Base-by-base conservation (phyloP, 2,797 vertebrate species). In the Benthosema pterotum region DNA sequence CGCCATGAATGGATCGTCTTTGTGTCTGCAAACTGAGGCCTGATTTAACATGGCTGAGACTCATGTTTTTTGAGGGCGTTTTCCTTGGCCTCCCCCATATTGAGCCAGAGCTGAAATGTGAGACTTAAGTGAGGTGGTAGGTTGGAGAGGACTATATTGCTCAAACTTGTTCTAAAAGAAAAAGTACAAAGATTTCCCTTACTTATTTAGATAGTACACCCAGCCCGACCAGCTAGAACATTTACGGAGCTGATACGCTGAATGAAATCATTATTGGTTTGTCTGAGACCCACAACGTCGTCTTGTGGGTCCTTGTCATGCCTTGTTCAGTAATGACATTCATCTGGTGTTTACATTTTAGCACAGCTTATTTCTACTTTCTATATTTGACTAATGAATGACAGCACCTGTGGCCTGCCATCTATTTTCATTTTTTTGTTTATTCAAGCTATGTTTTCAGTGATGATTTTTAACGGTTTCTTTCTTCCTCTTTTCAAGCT, bases 1-100 rank as follows among this genome's bases (percentile, higher is more conserved):
- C 51, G 32, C 83, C 65, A 90, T 93, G 92, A 93, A 92, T 91
- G 90, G 88, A 75, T 88, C 77, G 87, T 88, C 92, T 93, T 92
- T 93, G 92, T 93, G 90, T 91, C 89, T 90, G 85, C 83, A 78
- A 72, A 91, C 91, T 92, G 89, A 90, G 86, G 89, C 82, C 86
- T 87, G 87, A 89, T 92, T 90, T 92, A 89, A 90, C 89, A 90
- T 79, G 86, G 88, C 87, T 47, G 73, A 74, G 87, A 88, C 88
- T 85, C 80, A 52, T 90, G 89, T 92, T 90, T 89, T 90, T 79
- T 71, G 85, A 87, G 84, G 85, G 85, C 84, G 87, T 92, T 92
- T 91, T 89, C 90, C 84, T 90, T 89, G 88, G 89, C 88, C 85
- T 85, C 87, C 83, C 78, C 79, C 72, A 60, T 77, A 77, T 84